Evolutionary conservation across 2,113 vertebrate genomes (phyloP), one percentile per base, ranked within the genome.

Genomic region (Cryptotis parvus): DNA sequence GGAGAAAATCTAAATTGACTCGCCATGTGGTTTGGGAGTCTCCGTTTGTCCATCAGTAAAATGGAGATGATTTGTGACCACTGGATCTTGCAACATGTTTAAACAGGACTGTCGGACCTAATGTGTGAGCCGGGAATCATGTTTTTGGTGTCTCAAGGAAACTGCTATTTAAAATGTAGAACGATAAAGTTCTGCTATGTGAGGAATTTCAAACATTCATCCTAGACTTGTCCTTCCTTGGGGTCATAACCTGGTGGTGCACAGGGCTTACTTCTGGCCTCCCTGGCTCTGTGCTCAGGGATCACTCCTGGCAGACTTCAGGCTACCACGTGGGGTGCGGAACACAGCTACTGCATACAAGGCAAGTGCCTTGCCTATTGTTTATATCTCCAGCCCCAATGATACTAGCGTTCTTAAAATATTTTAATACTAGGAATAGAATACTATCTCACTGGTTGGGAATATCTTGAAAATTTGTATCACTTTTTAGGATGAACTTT

Each of bases 401-500:
- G 63, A 35, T 39, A 26, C 4, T 18, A 35, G 18, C n/a, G 14
- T 91, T 93, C 68, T 90, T 75, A 76, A 2, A 39, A 15, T 29
- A 79, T 65, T 68, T 74, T 29, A 66, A 10, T 31, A 39, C 78
- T 49, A 79, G 35, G 45, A 66, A 70, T 69, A 89, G 73, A 80
- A 95, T 68, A 20, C 8, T 55, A 77, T 35, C 39, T 82, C 65
- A 39, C 49, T 37, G 4, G 8, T 43, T 77, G 65, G 41, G 41
- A 84, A 75, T 63, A 83, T 75, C 65, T 81, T 68, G 68, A 86
- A 72, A 76, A 9, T 9, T 12, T 87, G 10, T 27, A 58, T 41
- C 61, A 41, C 9, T 79, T 70, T n/a, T 61, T 72, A 80, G 33
- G 15, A 52, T 90, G 79, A 88, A 49, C 37, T 94, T 91, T 69